Percentiles rank a stretch among this genome's conserved stretches.
These are phyloP conservation scores for Remorina albescens DNA, from an alignment of 2,797 vertebrate genomes.

Conservation along the genomic window DNA sequence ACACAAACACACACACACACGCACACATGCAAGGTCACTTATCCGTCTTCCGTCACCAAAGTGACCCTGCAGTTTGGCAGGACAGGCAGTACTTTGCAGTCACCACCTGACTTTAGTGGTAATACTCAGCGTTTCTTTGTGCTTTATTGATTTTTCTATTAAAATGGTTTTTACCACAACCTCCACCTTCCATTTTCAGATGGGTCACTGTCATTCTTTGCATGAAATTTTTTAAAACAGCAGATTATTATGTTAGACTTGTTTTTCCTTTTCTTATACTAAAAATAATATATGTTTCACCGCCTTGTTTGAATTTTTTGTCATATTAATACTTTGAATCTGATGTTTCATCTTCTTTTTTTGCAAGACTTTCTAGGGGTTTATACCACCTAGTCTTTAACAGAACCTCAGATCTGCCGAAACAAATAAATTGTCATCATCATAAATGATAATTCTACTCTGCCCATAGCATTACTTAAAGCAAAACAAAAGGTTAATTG, in stretches of 20 bases:
- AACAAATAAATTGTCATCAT: conserved; percentile 1
- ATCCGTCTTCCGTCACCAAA: conserved; percentile 58
- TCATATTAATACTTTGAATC: neutral
- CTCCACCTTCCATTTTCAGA: conserved; percentile 31
- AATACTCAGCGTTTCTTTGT: conserved; percentile 62
- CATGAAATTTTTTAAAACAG: neutral
- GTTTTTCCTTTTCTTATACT: neutral
- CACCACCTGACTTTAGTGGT: conserved; percentile 44
- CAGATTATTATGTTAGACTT: neutral
- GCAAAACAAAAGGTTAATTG: conserved; percentile 39
- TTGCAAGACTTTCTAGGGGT: neutral
- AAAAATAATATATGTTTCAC: neutral
- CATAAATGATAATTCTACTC: neutral
- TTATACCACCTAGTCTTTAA: too few species aligned
- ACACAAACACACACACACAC: conserved; percentile 24
- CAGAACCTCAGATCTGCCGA: neutral
- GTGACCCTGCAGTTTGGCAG: conserved; percentile 66
- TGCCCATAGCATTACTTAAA: conserved; percentile 7
- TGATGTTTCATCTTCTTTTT: neutral
- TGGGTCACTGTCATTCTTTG: conserved; percentile 21
- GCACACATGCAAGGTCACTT: conserved; percentile 57
- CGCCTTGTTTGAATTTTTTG: neutral
- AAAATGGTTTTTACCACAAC: conserved; percentile 42
- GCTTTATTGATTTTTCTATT: conserved; percentile 66
- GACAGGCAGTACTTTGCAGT: conserved; percentile 52